Conservation (phyloP, 2,888 invertebrate genomes). For the Sminthurinus aureus region DNA sequence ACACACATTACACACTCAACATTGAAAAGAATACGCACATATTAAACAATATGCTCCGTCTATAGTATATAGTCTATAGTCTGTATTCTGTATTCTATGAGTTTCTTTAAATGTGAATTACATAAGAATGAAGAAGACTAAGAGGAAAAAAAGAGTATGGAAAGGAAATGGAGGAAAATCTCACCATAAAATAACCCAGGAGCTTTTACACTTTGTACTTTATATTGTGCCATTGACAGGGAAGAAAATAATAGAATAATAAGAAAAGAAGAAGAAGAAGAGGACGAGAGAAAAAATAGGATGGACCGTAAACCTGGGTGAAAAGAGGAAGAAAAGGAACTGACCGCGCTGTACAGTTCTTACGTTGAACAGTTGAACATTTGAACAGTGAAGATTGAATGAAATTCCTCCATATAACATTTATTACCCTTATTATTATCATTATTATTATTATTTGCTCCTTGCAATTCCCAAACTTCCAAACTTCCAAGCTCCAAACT, state of each 20-base stretch:
- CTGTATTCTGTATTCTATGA: too few relatives aligned
- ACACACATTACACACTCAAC: not conserved
- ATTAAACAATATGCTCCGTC: too few relatives aligned
- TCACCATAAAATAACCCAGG: not conserved
- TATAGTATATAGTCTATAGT: too few relatives aligned
- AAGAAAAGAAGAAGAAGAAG: constrained; percentile 18
- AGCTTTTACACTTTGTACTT: not conserved
- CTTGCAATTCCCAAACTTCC: too few relatives aligned
- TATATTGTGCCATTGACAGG: not conserved
- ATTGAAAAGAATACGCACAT: not conserved
- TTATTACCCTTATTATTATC: not conserved
- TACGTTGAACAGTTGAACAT: not conserved
- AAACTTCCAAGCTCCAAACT: not conserved
- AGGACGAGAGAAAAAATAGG: not conserved
- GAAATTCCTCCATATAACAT: not conserved
- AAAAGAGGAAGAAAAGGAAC: constrained; percentile 22
- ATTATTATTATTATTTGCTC: not conserved
- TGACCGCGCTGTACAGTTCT: constrained; percentile 24
- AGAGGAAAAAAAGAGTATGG: not conserved
- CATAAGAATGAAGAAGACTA: too few relatives aligned
- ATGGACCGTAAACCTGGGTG: not conserved
- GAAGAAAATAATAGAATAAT: not conserved
- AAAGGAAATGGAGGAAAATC: not conserved
- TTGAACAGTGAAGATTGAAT: too few relatives aligned
- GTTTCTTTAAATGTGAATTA: too few relatives aligned